Conservation (phyloP, 2,888 invertebrate species). For the Yponomeuta sedellus region DNA sequence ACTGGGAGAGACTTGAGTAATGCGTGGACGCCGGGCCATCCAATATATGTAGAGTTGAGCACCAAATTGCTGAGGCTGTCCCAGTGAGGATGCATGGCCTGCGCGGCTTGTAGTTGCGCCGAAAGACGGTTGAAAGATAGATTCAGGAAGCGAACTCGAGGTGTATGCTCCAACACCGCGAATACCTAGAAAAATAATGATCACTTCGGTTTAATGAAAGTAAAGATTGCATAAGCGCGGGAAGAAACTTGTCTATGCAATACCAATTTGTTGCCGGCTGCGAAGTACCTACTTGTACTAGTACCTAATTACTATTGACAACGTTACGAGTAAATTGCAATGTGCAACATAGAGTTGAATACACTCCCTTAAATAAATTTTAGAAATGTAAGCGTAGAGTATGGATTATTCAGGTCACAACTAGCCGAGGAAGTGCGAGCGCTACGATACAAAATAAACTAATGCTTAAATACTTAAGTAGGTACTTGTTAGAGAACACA, state of each 20-base stretch:
- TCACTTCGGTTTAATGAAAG: neutral
- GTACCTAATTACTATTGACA: too few species aligned
- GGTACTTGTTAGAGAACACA: too few species aligned
- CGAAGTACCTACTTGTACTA: too few species aligned
- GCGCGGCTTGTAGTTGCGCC: slow-evolving; percentile 79
- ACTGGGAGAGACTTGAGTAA: slow-evolving; percentile 85
- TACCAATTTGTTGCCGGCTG: slow-evolving; percentile 5
- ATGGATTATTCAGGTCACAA: too few species aligned
- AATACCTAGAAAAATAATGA: slow-evolving; percentile 79
- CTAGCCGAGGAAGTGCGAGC: too few species aligned
- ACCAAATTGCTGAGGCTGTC: slow-evolving; percentile 85
- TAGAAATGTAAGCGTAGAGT: neutral
- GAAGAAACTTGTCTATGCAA: slow-evolving; percentile 9
- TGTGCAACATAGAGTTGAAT: too few species aligned
- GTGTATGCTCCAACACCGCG: slow-evolving; percentile 90
- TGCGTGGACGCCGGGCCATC: slow-evolving; percentile 88
- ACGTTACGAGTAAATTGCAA: too few species aligned
- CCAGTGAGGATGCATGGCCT: slow-evolving; percentile 65
- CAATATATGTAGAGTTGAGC: slow-evolving; percentile 90
- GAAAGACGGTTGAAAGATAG: slow-evolving; percentile 91
- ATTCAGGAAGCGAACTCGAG: slow-evolving; percentile 92
- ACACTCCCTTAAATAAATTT: neutral
- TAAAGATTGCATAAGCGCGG: slow-evolving; percentile 7
- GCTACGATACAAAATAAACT: too few species aligned
- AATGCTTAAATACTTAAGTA: too few species aligned